Evolutionary conservation across 2,113 vertebrate genomes (phyloP), one percentile per base, ranked within the genome.

Genomic region (Hiodon alosoides): DNA sequence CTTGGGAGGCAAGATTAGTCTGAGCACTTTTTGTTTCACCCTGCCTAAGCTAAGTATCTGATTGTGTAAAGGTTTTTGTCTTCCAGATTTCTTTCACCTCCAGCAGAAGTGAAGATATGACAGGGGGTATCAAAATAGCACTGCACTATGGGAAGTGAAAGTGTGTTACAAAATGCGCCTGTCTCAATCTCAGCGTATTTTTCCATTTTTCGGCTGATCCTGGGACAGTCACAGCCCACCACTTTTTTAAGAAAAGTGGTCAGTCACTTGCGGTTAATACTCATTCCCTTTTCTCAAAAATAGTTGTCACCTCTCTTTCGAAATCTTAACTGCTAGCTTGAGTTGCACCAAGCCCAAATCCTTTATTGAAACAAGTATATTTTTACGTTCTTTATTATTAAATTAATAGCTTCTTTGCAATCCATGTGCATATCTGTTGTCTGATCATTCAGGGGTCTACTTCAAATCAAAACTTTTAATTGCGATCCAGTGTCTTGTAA

Each of bases 71-170:
- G 31, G 31, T 31, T 5, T 16, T 53, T 51, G 14, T 76, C 53
- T 17, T 67, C 8, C 55, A 60, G 46, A 61, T 61, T 58, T 48
- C 9, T 59, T 59, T 71, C 13, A 5, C 14, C 59, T 58, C 59
- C 70, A 66, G 70, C 65, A 67, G 61, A 73, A 50, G 62, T 51
- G 17, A 68, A 68, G 71, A 51, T 2, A 9, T 31, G 48, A 66
- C 9, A 50, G 17, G 60, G 78, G 77, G 69, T 81, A 82, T 86
- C 71, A 80, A 89, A 90, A 90, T 88, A 90, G 82, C 79, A 80
- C 76, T 79, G 79, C 74, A 77, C 74, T 79, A 85, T 76, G 79
- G 87, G 89, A 90, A 90, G 87, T 90, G 89, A 90, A 90, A 90
- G 87, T 84, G 76, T 59, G 81, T 90, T 90, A 86, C 89, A 88